Evolutionary conservation across 2,888 invertebrate genomes (phyloP), one percentile per base, ranked within the genome.

Genomic region (Polydrusus cervinus): DNA sequence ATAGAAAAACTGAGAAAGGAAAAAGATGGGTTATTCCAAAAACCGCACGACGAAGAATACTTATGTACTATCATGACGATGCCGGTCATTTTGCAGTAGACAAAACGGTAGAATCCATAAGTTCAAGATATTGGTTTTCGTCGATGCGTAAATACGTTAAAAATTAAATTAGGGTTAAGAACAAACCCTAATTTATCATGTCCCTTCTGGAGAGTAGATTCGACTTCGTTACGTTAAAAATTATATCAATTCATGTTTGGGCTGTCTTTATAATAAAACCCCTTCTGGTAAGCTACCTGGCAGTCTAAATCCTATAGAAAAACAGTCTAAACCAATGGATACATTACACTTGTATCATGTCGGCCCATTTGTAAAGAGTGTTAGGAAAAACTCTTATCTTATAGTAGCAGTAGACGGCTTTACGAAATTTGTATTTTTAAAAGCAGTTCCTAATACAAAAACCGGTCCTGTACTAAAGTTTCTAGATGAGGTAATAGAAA

Each of bases 211-310:
- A n/a, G n/a, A n/a, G n/a, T n/a, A n/a, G n/a, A n/a, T n/a, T n/a
- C n/a, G n/a, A n/a, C n/a, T n/a, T n/a, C n/a, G n/a, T n/a, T n/a
- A n/a, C n/a, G n/a, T n/a, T n/a, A n/a, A n/a, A n/a, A n/a, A 73
- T 79, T 79, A 0, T 16, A 78, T 14, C 65, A 73, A 43, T 3
- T 84, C 78, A 62, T 85, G 84, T 69, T 30, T 85, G 11, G 80
- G 81, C 25, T 84, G 83, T 68, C 66, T 80, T 62, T 85, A 84
- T 78, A 82, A 80, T 70, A 85, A 85, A 80, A 78, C 75, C 14
- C 79, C 79, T 38, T 64, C 80, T 69, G 81, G 80, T 8, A 80
- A 79, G 69, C 60, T 80, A n/a, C 68, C 81, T 0, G 78, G 78
- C 5, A 38, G 38, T 10, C 25, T 53, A 14, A 43, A 16, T 18